Evolutionary conservation across 2,888 invertebrate species (phyloP).

Genomic region (Ferrisia virgata): DNA sequence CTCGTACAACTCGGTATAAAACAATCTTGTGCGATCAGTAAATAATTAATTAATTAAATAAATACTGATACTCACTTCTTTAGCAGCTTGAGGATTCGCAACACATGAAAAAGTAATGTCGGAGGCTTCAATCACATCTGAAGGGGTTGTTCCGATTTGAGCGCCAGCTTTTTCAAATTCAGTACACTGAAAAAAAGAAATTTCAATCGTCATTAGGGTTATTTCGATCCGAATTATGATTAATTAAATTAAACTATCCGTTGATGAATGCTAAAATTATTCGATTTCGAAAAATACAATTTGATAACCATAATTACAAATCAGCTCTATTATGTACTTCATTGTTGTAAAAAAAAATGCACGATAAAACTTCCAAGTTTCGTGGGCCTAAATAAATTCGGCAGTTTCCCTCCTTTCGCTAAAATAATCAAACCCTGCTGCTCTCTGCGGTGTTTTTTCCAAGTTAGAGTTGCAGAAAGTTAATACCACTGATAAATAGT

Average conservation of each 20-base stretch:
- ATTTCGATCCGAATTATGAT: neutral
- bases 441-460: neutral
- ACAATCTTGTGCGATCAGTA: neutral
- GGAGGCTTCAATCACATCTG: conserved; percentile 85
- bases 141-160: conserved; percentile 79
- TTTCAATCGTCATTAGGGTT: neutral
- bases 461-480: no score
- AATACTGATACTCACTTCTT: conserved; percentile 67
- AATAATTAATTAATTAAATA: neutral
- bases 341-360: no score
- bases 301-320: no score
- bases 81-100: conserved; percentile 87
- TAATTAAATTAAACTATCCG: neutral
- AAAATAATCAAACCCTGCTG: neutral
- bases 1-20: neutral
- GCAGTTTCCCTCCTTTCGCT: no score
- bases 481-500: no score
- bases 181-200: conserved; percentile 63
- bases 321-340: no score
- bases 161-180: conserved; percentile 86
- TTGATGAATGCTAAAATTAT: neutral
- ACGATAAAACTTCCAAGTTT: no score
- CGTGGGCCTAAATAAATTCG: no score
- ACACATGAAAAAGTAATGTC: conserved; percentile 96
- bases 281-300: no score